A percentile compares a stretch with the other conserved stretches of the same genome.
These are phyloP conservation scores for Simalia tracyae DNA, from an alignment of 2,797 vertebrate species.

Conservation along the genomic window DNA sequence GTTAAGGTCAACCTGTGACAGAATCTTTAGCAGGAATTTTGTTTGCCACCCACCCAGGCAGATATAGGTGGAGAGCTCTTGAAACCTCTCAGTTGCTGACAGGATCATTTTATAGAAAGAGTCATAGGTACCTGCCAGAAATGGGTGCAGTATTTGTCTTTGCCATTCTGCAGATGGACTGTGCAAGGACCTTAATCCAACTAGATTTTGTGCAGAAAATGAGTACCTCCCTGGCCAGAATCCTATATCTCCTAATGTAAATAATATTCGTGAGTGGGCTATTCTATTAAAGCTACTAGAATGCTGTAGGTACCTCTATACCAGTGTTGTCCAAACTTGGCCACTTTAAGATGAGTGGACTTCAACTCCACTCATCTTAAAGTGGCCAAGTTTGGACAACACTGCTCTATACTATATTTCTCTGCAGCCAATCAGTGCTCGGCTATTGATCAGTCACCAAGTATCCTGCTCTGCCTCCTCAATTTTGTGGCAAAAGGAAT, in stretches of 20 bases:
- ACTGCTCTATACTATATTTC: not conserved
- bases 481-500: not conserved
- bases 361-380: too few species aligned
- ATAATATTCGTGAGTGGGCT: not conserved
- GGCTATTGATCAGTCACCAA: not conserved
- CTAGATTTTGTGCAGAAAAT: not conserved
- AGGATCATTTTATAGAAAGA: not conserved
- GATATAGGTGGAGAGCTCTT: not conserved
- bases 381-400: too few species aligned
- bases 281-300: not conserved
- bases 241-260: not conserved
- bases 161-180: not conserved
- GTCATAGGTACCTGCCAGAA: not conserved
- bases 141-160: not conserved
- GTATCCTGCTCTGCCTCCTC: not conserved
- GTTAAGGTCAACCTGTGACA: not conserved
- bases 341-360: too few species aligned
- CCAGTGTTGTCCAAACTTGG: too few species aligned
- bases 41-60: not conserved
- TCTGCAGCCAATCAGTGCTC: not conserved
- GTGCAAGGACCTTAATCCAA: not conserved
- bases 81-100: not conserved
- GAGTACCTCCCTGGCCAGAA: not conserved
- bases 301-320: not conserved
- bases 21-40: not conserved